Evolutionary conservation across 2,888 invertebrate species (phyloP), one percentile per base, ranked within the genome.

Genomic region (Eupithecia vulgata): DNA sequence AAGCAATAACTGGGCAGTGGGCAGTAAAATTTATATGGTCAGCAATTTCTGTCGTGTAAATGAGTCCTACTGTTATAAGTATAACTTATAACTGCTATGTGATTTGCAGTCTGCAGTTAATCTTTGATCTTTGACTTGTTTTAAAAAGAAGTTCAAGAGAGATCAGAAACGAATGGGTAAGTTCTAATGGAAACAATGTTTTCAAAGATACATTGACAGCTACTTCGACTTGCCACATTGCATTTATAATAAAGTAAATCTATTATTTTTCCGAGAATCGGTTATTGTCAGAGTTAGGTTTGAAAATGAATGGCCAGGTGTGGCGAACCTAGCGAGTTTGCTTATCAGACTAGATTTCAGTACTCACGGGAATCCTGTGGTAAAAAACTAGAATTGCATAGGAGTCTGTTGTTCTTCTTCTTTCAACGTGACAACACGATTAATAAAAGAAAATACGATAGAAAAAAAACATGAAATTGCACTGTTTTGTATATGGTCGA

Each of bases 1-100:
- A 12, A 57, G 25, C 57, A 57, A 52, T 57, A 25, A 57, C 57
- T 57, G 57, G 57, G 57, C 57, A 57, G 57, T 57, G 21, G 25
- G 57, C 12, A 57, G 25, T 57, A 5, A 25, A 57, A 25, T 25
- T 57, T 57, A 25, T 52, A 52, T 45, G 1, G 57, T 25, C 25
- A 25, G 25, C 57, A 5, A 57, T 57, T 57, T 57, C 57, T 57
- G 57, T 57, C 57, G 25, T 25, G 57, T 25, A 25, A 57, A 57
- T 57, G 57, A 57, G 25, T 13, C 25, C 13, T 57, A 13, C 57
- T 57, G 57, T 57, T 57, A 57, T 45, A 45, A n/a, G n/a, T n/a
- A n/a, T n/a, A n/a, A n/a, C n/a, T n/a, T n/a, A 45, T 21, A 45
- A 45, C 8, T n/a, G 48, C 48, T n/a, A 21, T 25, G 57, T 57